Evolutionary conservation across 1,140 invertebrate species (phyloP).

Genomic region (Leptinotarsa lineolata): DNA sequence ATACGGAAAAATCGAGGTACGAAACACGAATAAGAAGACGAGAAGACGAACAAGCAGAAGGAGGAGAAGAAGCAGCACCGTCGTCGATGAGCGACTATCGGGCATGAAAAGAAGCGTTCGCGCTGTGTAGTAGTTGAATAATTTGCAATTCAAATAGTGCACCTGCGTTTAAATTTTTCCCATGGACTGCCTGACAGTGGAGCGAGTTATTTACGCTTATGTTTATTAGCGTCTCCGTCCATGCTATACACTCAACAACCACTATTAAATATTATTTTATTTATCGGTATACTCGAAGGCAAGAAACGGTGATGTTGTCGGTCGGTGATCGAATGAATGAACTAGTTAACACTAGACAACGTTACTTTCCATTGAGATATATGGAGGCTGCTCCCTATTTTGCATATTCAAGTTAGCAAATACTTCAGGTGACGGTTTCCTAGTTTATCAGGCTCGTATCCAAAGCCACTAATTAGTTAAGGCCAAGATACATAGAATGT

Average conservation of each 20-base stretch:
- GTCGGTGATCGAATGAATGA: neutral
- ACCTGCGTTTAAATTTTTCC: constrained; percentile 50
- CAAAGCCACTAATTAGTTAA: no score
- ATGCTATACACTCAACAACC: constrained; percentile 34
- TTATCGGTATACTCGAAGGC: constrained; percentile 27
- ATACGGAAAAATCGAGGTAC: neutral
- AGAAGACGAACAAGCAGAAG: constrained; percentile 6
- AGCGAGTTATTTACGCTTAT: constrained; percentile 49
- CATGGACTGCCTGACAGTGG: constrained; percentile 40
- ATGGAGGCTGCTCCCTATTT: no score
- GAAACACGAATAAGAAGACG: neutral
- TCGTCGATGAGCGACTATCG: neutral
- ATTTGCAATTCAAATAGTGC: constrained; percentile 50
- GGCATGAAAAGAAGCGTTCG: constrained; percentile 23
- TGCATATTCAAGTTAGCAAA: no score
- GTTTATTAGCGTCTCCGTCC: constrained; percentile 45
- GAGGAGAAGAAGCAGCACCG: neutral
- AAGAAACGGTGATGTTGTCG: neutral
- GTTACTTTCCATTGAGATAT: no score
- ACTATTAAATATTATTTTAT: constrained; percentile 37
- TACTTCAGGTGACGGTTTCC: no score
- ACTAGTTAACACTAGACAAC: neutral
- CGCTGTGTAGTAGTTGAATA: constrained; percentile 29
- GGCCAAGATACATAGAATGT: no score
- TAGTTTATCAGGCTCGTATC: no score